These are phyloP conservation scores for Campoletis raptor DNA, from an alignment of 2,888 invertebrate species.

Conservation along the genomic window DNA sequence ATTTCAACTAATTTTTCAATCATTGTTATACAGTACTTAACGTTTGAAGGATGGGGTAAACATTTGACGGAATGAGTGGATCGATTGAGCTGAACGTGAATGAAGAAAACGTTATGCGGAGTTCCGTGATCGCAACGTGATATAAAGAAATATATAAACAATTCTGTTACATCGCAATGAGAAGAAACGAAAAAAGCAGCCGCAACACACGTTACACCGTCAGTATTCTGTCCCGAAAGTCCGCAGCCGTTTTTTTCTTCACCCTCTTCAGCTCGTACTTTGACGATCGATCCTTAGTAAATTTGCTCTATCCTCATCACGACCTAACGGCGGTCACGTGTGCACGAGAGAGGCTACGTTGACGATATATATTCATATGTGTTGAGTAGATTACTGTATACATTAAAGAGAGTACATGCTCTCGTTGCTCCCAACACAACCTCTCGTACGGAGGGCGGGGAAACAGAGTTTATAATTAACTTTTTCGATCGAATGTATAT, in stretches of 20 bases:
- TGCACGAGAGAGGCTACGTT: constrained; percentile 31
- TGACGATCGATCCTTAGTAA: constrained; percentile 55
- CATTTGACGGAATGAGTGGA: too few relatives aligned
- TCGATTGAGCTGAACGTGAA: too few relatives aligned
- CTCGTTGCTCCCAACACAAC: constrained; percentile 32
- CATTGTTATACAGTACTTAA: too few relatives aligned
- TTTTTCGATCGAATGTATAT: constrained; percentile 47
- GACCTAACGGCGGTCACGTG: constrained; percentile 46
- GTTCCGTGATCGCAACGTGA: too few relatives aligned
- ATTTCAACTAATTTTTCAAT: too few relatives aligned
- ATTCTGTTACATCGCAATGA: too few relatives aligned
- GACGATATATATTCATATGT: constrained; percentile 44
- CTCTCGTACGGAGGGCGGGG: constrained; percentile 24
- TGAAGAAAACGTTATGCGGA: too few relatives aligned
- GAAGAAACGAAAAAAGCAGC: constrained; percentile 28
- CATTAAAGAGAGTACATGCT: constrained; percentile 20
- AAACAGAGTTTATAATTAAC: constrained; percentile 62
- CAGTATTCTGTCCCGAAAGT: constrained; percentile 54
- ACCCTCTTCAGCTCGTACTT: constrained; percentile 3
- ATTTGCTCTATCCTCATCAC: constrained; percentile 54
- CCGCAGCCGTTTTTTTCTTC: constrained; percentile 32
- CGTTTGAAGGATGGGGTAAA: too few relatives aligned
- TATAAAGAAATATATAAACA: too few relatives aligned
- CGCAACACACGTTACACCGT: background rate
- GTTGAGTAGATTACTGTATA: constrained; percentile 16